Evolutionary conservation across 2,888 invertebrate genomes (phyloP).

Genomic region (Scaptomyza flava): DNA sequence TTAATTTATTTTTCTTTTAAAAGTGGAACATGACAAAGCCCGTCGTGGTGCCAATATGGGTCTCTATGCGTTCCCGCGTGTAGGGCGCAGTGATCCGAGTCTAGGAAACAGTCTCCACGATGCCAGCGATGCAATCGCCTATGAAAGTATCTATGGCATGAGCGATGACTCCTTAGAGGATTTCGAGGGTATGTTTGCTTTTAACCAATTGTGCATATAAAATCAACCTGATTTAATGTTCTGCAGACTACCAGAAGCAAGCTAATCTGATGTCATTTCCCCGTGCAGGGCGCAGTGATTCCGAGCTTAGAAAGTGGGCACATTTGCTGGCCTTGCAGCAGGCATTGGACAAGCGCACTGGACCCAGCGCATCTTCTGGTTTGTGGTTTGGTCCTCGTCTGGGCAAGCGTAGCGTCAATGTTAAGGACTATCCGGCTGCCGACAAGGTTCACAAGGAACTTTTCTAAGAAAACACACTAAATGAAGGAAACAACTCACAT

Average conservation of each 20-base stretch:
- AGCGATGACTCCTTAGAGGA: constrained; percentile 84
- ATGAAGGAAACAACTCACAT: constrained; percentile 16
- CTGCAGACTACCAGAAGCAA: constrained; percentile 81
- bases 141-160: constrained; percentile 83
- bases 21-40: constrained; percentile 81
- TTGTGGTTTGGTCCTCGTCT: constrained; percentile 90
- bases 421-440: constrained; percentile 50
- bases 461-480: constrained; percentile 38
- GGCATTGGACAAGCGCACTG: constrained; percentile 82
- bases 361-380: constrained; percentile 84
- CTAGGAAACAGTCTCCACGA: constrained; percentile 71
- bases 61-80: constrained; percentile 87
- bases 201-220: background rate
- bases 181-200: constrained; percentile 84
- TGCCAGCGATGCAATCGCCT: constrained; percentile 50
- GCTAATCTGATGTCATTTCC: constrained; percentile 85
- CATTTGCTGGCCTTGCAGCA: constrained; percentile 81
- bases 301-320: constrained; percentile 82
- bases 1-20: constrained; percentile 31
- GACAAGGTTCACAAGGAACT: constrained; percentile 63
- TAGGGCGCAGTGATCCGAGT: constrained; percentile 86
- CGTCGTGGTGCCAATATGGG: constrained; percentile 86
- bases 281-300: constrained; percentile 84
- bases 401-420: constrained; percentile 85
- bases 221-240: background rate